Base-by-base conservation (phyloP, 2,113 vertebrate species). In the Xiphophorus couchianus region DNA sequence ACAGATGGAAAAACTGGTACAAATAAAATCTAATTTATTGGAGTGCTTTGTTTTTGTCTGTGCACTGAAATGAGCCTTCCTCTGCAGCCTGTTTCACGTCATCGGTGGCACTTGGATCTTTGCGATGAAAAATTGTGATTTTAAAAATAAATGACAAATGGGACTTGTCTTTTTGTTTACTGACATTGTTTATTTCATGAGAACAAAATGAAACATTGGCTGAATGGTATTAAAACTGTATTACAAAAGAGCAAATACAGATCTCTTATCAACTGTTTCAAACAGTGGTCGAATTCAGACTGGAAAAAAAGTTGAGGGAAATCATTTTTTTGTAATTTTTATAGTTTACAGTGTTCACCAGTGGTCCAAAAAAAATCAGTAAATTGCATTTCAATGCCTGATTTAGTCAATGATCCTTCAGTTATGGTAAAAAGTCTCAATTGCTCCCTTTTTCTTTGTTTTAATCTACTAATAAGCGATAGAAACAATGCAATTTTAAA, bases 21-120 rank as follows among this genome's bases (percentile, higher is more conserved):
- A 87, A 77, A 62, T 51, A 17, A 73, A 88, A 44, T 66, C 74
- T 90, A 76, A 93, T 92, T 95, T 94, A 94, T 94, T 91, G 87
- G 92, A 92, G 67, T 85, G 3, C 30, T 75, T 72, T 69, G 77
- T 76, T 91, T 86, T 90, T 67, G 77, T 82, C 69, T 84, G 78
- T 91, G 91, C 91, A 93, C 90, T 93, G 90, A 92, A 87, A 72
- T 65, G 44, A 90, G 73, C 62, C 74, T 76, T 83, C 61, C 68
- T 76, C 80, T 74, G 63, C 82, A 66, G 71, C 84, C 72, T 76
- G 86, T 88, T 84, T 87, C 87, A 71, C 76, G 69, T 90, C 78
- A 77, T 85, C 75, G 79, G 85, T 71, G 54, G 85, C 78, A 90
- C 85, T 82, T 88, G 83, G 39, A 90, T 89, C 81, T 85, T 84